phyloP scores from a whole-genome alignment of 1,140 invertebrate genomes.

The Drosophila varians region DNA sequence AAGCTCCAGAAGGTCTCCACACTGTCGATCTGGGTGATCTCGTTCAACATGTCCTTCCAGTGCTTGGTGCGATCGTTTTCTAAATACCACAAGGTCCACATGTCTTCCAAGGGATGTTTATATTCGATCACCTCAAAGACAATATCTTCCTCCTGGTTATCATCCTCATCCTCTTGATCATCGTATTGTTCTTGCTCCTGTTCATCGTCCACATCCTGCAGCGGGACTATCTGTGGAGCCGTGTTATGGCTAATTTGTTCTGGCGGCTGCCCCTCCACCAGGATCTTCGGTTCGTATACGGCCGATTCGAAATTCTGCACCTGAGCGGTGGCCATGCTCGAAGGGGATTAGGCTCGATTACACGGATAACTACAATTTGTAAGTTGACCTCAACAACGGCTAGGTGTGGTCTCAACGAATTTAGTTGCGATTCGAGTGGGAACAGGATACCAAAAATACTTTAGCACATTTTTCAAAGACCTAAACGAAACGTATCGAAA shows the following conservation, averaged over 20 bases:
- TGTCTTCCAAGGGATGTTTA: conserved; percentile 97
- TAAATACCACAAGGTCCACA: conserved; percentile 99
- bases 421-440: conserved; percentile 31
- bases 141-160: conserved; percentile 21
- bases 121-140: conserved; percentile 42
- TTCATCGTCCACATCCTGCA: background rate
- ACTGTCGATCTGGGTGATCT: conserved; percentile 97
- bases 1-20: conserved; percentile 99
- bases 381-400: background rate
- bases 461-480: conserved; percentile 38
- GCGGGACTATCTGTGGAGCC: background rate
- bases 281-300: conserved; percentile 20
- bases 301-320: conserved; percentile 23
- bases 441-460: conserved; percentile 49
- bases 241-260: background rate
- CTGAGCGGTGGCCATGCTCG: conserved; percentile 46
- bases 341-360: background rate
- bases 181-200: background rate
- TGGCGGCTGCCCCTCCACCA: background rate
- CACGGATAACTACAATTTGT: conserved; percentile 19
- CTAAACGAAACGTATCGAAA: conserved; percentile 50
- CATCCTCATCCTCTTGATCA: background rate
- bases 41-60: conserved; percentile 97
- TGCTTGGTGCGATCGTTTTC: conserved; percentile 94
- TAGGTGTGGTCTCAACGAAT: conserved; percentile 29